These are phyloP conservation scores for Oxyura jamaicensis DNA, from an alignment of 2,113 vertebrate genomes.

Conservation along the genomic window DNA sequence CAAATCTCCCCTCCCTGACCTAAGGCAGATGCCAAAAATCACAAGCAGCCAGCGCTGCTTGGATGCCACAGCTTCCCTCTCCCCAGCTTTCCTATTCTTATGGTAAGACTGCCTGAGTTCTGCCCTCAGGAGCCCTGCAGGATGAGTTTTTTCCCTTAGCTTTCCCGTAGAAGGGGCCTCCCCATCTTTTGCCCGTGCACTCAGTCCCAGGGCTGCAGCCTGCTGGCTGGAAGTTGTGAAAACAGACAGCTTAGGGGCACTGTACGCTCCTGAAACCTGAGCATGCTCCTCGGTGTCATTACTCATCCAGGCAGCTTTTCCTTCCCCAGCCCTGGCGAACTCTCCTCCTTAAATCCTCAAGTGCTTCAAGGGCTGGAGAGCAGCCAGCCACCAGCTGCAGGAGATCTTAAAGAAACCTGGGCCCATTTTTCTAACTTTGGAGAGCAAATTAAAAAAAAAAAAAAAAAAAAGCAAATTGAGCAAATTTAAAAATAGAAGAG, in stretches of 20 bases:
- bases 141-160: not conserved
- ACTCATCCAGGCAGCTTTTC: conserved; percentile 66
- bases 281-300: conserved; percentile 57
- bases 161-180: conserved; percentile 35
- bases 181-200: not conserved
- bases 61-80: not conserved
- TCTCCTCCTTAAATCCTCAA: conserved; percentile 59
- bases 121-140: not conserved
- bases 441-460: not conserved
- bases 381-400: conserved; percentile 67
- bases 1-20: not conserved
- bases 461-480: not conserved
- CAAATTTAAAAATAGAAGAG: not conserved
- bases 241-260: conserved; percentile 59
- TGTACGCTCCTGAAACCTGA: conserved; percentile 41
- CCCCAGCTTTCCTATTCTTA: not conserved
- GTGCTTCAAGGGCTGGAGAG: conserved; percentile 57
- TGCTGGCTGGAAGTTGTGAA: conserved; percentile 52
- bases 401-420: conserved; percentile 39
- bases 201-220: conserved; percentile 19
- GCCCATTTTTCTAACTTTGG: not conserved
- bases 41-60: not conserved
- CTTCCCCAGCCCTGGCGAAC: conserved; percentile 30
- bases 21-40: not conserved
- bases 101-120: not conserved